Evolutionary conservation across 2,888 invertebrate genomes (phyloP).

Genomic region (Drosophila gaucha): DNA sequence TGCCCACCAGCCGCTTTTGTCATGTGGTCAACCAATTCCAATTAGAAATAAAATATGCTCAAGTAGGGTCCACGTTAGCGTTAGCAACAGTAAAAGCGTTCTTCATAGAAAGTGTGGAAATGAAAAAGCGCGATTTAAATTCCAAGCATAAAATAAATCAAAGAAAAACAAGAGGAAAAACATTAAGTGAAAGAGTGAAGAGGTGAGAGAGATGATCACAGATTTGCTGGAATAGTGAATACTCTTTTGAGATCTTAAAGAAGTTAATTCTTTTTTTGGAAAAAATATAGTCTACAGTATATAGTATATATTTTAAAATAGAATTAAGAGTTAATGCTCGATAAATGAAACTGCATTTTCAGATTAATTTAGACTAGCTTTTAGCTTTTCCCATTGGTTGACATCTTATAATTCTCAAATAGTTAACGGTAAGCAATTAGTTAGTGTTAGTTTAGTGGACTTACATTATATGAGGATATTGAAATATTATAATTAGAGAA

Average conservation of each 20-base stretch:
- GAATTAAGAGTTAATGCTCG: not conserved
- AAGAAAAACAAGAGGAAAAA: conserved; percentile 10
- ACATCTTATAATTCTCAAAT: no score
- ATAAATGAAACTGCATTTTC: no score
- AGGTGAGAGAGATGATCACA: conserved; percentile 1
- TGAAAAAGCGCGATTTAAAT: conserved; percentile 43
- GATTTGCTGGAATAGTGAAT: not conserved
- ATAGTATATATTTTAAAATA: not conserved
- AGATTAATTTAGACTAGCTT: no score
- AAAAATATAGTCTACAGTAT: not conserved
- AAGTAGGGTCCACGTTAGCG: conserved; percentile 2
- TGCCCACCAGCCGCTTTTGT: not conserved
- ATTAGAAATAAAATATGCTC: conserved; percentile 51
- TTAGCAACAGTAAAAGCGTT: conserved; percentile 6
- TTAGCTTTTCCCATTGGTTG: no score
- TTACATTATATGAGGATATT: no score
- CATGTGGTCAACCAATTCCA: conserved; percentile 43
- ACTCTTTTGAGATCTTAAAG: not conserved
- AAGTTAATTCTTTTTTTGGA: no score
- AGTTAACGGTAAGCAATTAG: no score
- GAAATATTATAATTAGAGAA: no score
- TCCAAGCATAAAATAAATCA: conserved; percentile 36
- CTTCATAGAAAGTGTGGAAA: conserved; percentile 29
- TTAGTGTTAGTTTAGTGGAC: no score
- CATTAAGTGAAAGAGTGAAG: no score